Evolutionary conservation across 2,797 vertebrate species (phyloP), one percentile per base, ranked within the genome.

Genomic region (Oreortyx pictus): DNA sequence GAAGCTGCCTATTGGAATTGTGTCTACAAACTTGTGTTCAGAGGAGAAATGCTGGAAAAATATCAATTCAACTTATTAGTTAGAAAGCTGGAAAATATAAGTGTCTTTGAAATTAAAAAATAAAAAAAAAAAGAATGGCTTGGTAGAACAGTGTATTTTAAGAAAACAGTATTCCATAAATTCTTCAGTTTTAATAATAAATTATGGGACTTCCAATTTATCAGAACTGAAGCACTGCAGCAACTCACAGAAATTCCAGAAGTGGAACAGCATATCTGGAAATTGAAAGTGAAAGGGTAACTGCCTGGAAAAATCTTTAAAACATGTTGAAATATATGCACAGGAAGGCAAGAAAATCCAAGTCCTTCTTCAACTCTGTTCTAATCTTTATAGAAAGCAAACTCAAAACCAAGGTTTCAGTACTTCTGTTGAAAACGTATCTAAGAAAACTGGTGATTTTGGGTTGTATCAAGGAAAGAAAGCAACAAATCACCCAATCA

Each of bases 61-160:
- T 62, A 89, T 13, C 75, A 68, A 62, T 82, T 87, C 65, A 50
- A 50, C 1, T 2, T 85, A 62, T 75, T 60, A 65, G 72, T 39
- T 62, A 59, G 59, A 72, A 92, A 90, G 59, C 33, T 68, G 62
- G 70, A 83, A 94, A 93, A 71, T 29, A 1, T 56, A 76, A 88
- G 52, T 54, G 31, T 47, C 47, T 92, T 71, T 71, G 73, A 92
- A 92, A 94, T 82, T 88, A 89, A 61, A 39, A 39, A 41, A 37
- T n/a, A 41, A 13, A 91, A 88, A 89, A 88, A 57, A 91, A 88
- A 90, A 77, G 14, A 94, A 80, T 79, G 49, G 70, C 65, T 90
- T 80, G 86, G 84, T 84, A 90, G 86, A 82, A 96, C 44, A 27
- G 39, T 61, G 46, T 85, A 82, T 81, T 93, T 92, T 92, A 92